A percentile compares a stretch with the other conserved stretches of the same genome.
phyloP scores from a whole-genome alignment of 2,113 vertebrate species.

The Leucosticte australis region DNA sequence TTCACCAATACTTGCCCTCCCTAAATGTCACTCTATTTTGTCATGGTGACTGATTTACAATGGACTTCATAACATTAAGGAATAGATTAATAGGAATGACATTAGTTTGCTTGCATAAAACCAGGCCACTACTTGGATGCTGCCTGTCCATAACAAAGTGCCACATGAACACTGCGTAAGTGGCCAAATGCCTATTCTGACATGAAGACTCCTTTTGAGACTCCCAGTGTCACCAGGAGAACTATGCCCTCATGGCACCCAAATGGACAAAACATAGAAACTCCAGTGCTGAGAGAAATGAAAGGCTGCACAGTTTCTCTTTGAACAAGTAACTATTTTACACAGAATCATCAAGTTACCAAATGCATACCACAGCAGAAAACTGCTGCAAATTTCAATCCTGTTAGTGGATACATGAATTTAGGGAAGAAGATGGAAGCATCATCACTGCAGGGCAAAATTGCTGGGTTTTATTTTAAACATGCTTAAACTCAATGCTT shows the following conservation, averaged over 20 bases:
- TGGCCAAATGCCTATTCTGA: neutral
- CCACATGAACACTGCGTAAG: rapidly evolving
- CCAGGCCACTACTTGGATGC: neutral
- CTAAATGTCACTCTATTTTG: neutral
- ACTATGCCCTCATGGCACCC: neutral
- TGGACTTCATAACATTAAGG: neutral
- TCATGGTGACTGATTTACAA: neutral
- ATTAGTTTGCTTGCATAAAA: neutral
- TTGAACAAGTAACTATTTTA: neutral
- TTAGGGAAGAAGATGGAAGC: conserved; percentile 3
- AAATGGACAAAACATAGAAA: neutral
- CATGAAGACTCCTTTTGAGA: neutral
- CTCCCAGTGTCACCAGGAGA: neutral
- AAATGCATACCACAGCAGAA: conserved; percentile 36
- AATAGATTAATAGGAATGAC: neutral
- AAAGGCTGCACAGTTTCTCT: neutral
- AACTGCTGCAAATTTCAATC: conserved; percentile 21
- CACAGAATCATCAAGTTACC: neutral
- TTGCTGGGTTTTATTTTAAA: conserved; percentile 55
- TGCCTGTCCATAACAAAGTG: neutral
- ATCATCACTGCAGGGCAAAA: neutral
- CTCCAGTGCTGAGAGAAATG: neutral
- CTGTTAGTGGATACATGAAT: neutral
- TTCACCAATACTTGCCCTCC: neutral
- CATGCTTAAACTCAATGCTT: neutral